Conservation (phyloP, 2,888 invertebrate genomes). For the Drosophila barbarae region DNA sequence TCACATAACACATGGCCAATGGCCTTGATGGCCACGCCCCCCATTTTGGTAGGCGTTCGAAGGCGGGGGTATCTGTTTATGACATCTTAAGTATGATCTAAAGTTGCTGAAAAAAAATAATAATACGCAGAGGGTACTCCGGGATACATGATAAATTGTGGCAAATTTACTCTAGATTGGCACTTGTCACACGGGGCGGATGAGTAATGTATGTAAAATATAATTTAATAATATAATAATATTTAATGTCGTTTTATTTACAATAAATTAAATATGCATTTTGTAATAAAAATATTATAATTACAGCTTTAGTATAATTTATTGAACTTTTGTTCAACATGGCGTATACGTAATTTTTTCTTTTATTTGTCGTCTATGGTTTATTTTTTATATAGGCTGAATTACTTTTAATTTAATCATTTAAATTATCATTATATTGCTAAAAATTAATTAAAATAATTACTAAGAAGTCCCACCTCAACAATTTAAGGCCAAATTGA, state of each 20-base stretch:
- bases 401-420: neutral
- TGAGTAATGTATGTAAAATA: slow-evolving; percentile 21
- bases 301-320: neutral
- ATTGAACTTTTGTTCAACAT: neutral
- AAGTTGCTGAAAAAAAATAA: slow-evolving; percentile 15
- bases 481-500: neutral
- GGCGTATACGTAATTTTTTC: neutral
- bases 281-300: neutral
- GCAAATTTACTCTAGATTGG: slow-evolving; percentile 33
- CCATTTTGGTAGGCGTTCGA: slow-evolving; percentile 40
- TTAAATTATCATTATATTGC: neutral
- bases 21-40: slow-evolving; percentile 64
- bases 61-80: slow-evolving; percentile 60
- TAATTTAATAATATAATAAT: neutral
- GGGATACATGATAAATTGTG: slow-evolving; percentile 36
- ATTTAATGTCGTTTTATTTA: neutral
- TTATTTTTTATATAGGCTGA: neutral
- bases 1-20: slow-evolving; percentile 31
- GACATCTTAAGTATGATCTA: slow-evolving; percentile 64
- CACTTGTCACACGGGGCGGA: slow-evolving; percentile 25
- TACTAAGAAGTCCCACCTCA: neutral
- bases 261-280: neutral
- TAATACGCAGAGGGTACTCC: neutral
- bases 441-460: neutral
- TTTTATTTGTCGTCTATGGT: too few relatives aligned